Evolutionary conservation across 1,140 invertebrate genomes (phyloP).

Genomic region (Zaprionus nigranus): DNA sequence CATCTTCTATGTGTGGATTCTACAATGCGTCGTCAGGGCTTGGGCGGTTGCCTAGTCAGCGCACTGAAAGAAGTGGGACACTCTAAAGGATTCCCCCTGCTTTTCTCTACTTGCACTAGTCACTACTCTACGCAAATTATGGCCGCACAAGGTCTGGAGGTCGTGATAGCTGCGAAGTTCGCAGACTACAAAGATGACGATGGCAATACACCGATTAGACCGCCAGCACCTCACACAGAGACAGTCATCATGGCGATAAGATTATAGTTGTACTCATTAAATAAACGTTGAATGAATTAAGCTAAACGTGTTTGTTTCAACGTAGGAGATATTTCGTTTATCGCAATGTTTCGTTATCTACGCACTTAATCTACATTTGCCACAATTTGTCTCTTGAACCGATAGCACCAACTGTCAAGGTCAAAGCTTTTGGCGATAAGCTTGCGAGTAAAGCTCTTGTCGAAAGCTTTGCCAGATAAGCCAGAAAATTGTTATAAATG

Average conservation of each 20-base stretch:
- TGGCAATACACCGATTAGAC: constrained; percentile 46
- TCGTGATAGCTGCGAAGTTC: constrained; percentile 39
- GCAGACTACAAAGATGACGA: constrained; percentile 58
- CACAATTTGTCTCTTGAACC: not conserved
- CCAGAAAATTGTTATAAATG: not conserved
- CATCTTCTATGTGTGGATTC: constrained; percentile 53
- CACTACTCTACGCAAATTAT: constrained; percentile 46
- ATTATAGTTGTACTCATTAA: constrained; percentile 53
- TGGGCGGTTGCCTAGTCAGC: constrained; percentile 52
- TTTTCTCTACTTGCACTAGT: constrained; percentile 60
- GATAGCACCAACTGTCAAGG: not conserved
- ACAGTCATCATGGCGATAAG: constrained; percentile 56
- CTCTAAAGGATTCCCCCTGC: constrained; percentile 33
- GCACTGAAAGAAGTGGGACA: constrained; percentile 51
- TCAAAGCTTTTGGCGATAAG: no score
- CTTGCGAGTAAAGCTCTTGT: not conserved
- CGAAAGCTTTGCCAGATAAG: constrained; percentile 3
- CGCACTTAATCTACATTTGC: not conserved
- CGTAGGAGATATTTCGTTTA: not conserved
- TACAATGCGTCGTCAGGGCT: constrained; percentile 44
- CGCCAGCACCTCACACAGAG: constrained; percentile 51
- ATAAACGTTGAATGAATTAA: not conserved
- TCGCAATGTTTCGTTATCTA: not conserved
- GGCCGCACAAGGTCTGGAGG: constrained; percentile 39
- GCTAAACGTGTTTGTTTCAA: not conserved